Base-by-base conservation (phyloP, 2,113 vertebrate genomes). In the Atractosteus spatula region DNA sequence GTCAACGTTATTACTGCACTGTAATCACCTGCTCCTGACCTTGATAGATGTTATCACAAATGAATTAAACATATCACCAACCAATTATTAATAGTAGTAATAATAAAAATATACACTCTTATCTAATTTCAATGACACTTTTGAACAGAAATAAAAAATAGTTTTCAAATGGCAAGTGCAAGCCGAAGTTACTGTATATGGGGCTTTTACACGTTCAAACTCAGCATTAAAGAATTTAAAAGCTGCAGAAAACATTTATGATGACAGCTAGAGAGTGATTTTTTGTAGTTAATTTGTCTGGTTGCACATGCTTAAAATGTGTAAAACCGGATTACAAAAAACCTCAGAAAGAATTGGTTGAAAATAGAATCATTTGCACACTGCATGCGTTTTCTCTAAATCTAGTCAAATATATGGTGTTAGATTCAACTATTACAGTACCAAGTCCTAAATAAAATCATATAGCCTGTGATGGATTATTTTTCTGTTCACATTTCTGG, bases 321-420 rank as follows among this genome's bases (percentile, higher is more conserved):
- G 74, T 78, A 51, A 77, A 80, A 77, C 51, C 73, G 45, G 54
- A 80, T 82, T 74, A 80, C 17, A 76, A 68, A 62, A 79, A 72
- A 75, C 76, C 64, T 70, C 72, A 78, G 61, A 70, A 67, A 59
- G 75, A 73, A 66, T 68, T 82, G 68, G 47, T 68, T 55, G 68
- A 78, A 62, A 75, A 81, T 65, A 66, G 69, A 82, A 70, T 75
- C 81, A 86, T 81, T 65, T 85, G 78, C 80, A 87, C 83, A 85
- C 83, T 81, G 82, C 74, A 71, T 73, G 81, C 84, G 81, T 72
- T 71, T 64, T 77, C 69, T 2, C 59, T 55, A 61, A 54, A 68
- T 78, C 45, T 47, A 13, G 74, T 72, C 47, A 47, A 43, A 67
- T 61, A 51, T 70, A 51, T 17, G 41, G 47, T 75, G 55, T 74